Base-by-base conservation (phyloP, 2,113 vertebrate genomes). In the Apistogramma diplotaenia region DNA sequence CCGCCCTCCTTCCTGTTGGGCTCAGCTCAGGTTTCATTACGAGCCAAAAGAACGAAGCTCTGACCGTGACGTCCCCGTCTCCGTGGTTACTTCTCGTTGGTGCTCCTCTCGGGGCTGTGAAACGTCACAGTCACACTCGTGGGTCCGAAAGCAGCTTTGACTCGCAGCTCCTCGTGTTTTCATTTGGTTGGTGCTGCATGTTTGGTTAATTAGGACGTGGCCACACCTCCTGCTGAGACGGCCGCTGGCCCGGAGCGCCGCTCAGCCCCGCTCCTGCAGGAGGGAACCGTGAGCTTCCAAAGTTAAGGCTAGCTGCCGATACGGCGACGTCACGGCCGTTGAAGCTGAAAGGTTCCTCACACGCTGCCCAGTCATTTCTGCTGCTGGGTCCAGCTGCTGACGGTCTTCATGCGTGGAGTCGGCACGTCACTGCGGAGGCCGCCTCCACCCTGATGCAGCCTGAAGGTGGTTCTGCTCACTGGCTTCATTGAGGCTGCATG, bases 261-360 rank as follows among this genome's bases (percentile, higher is more conserved):
- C n/a, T n/a, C n/a, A n/a, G n/a, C n/a, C n/a, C n/a, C n/a, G n/a
- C n/a, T n/a, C n/a, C n/a, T n/a, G n/a, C n/a, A n/a, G n/a, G n/a
- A n/a, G n/a, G n/a, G n/a, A n/a, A 76, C 80, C 81, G 83, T 83
- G 53, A 86, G 76, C 55, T 78, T 79, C 74, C 56, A 61, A 75
- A 86, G 81, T 78, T 78, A 6, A 9, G 21, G 75, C 75, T 77
- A 46, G 5, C 27, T 18, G 43, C 16, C 23, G 59, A 82, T 58
- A 15, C 43, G 3, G 49, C 3, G 9, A 21, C 43, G 19, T 40
- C 70, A 2, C 6, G 16, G 56, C 74, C 58, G 46, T 82, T 74
- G 4, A 70, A 29, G 49, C 62, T 49, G 65, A 70, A 61, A 76
- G 71, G 6, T 72, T 33, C 18, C 54, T 57, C 72, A 57, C 72